A percentile compares a stretch with the other conserved stretches of the same genome.
These are phyloP conservation scores for Conomelus anceps DNA, from an alignment of 2,888 invertebrate species.

Conservation along the genomic window DNA sequence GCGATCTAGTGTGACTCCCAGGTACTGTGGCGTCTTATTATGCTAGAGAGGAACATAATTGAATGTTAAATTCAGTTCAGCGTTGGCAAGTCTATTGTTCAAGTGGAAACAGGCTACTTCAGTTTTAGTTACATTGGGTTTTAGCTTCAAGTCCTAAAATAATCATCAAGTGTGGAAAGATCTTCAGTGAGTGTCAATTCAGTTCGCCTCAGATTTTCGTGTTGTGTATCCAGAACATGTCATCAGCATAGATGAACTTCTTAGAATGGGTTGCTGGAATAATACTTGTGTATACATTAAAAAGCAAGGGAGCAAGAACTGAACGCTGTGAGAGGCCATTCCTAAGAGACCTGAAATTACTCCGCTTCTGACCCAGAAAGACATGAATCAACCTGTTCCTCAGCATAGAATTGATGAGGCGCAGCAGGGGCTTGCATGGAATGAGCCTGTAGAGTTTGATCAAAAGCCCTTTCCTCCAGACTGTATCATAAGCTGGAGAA, in stretches of 20 bases:
- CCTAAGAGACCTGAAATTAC: neutral
- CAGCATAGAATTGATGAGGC: neutral
- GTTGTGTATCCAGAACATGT: neutral
- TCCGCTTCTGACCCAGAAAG: neutral
- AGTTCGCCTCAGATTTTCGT: neutral
- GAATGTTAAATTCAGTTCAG: neutral
- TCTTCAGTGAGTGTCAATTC: neutral
- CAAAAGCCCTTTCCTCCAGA: too few relatives aligned
- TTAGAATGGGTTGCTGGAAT: neutral
- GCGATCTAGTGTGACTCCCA: neutral
- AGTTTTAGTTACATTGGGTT: neutral
- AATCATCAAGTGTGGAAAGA: neutral
- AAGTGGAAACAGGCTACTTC: neutral
- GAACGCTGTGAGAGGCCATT: neutral
- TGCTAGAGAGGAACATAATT: neutral
- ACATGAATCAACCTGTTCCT: neutral
- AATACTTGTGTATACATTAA: too few relatives aligned
- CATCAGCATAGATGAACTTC: neutral
- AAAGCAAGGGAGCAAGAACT: neutral
- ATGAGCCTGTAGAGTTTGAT: too few relatives aligned
- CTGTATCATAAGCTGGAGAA: too few relatives aligned
- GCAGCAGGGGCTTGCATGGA: too few relatives aligned
- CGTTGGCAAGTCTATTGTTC: neutral
- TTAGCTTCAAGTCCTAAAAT: slow-evolving; percentile 3
- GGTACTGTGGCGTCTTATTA: neutral